A percentile compares a stretch with the other conserved stretches of the same genome.
phyloP scores from a whole-genome alignment of 2,113 vertebrate species.

The Sinocyclocheilus rhinocerous region DNA sequence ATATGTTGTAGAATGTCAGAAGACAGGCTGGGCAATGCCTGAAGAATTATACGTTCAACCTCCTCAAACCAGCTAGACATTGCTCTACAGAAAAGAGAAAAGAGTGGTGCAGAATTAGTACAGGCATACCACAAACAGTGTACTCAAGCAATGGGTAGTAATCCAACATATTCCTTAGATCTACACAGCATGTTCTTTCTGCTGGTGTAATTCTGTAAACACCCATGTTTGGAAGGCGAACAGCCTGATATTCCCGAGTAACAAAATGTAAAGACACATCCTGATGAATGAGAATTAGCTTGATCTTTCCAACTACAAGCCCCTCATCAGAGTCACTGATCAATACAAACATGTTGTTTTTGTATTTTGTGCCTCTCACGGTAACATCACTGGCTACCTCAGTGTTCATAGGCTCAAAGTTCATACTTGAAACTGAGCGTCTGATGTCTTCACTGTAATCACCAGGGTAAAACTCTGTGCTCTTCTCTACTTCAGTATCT shows the following conservation, averaged over 20 bases:
- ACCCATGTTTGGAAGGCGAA: not conserved
- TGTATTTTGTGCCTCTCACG: not conserved
- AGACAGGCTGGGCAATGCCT: not conserved
- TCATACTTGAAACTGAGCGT: too few relatives aligned
- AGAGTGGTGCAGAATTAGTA: slow-evolving; percentile 26
- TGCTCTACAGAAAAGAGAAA: not conserved
- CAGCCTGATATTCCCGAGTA: not conserved
- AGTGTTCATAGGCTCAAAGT: too few relatives aligned
- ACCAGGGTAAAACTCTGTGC: too few relatives aligned
- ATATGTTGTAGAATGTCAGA: not conserved
- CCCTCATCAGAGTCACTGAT: not conserved
- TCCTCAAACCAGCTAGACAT: not conserved
- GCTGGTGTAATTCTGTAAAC: slow-evolving; percentile 2
- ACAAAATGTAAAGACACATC: slow-evolving; percentile 20
- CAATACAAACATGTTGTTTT: slow-evolving; percentile 3
- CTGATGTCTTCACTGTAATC: too few relatives aligned
- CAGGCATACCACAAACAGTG: not conserved
- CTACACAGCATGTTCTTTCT: slow-evolving; percentile 14
- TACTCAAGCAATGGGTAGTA: slow-evolving; percentile 16
- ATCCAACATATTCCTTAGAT: slow-evolving; percentile 18
- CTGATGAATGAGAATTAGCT: slow-evolving; percentile 28
- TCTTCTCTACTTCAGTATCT: not conserved
- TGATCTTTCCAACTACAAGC: slow-evolving; percentile 3
- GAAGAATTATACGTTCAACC: not conserved
- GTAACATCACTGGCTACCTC: not conserved